Evolutionary conservation across 2,888 invertebrate species (phyloP), one percentile per base, ranked within the genome.

Genomic region (Oxyteleia sp.): DNA sequence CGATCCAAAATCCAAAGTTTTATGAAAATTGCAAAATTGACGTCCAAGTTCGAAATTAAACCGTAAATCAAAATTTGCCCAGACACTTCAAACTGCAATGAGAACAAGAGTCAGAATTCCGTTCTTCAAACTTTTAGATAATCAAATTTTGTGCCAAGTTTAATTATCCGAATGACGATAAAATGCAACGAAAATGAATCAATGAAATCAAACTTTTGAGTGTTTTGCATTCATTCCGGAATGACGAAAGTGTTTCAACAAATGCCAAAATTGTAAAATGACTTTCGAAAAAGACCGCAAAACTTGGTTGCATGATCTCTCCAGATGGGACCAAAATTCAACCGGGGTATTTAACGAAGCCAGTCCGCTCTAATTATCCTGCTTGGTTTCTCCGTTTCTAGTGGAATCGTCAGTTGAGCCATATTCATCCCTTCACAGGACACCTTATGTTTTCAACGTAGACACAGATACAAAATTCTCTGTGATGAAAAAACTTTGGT

Each of bases 111-210:
- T 45, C 43, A 45, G 20, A 57, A 55, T 69, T 41, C 11, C n/a
- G 63, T 53, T 72, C 51, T 53, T 43, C 61, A 53, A 72, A 72
- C 72, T 72, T 63, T 41, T 53, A 45, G 43, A 51, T 63, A 51
- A 63, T 72, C 61, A 63, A 53, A 63, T 63, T 61, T 63, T 13
- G 23, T 53, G 32, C 53, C n/a, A 20, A 72, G 43, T 59, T 72
- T 51, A 61, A 51, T 61, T 61, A 38, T 51, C 26, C 13, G 23
- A 61, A 51, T 38, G 41, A 61, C 29, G 18, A 53, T 47, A 47
- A 47, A 47, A 47, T 72, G 43, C 13, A 43, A 26, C 43, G 43
- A 59, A 26, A 43, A 29, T 43, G 26, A 59, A 59, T 59, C 43
- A 35, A 43, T 43, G 16, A 43, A 43, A 43, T 8, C 15, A 49